Percentiles rank a stretch among this genome's conserved stretches.
Conservation (phyloP, 1,140 invertebrate genomes). For the Mactra quadrangularis region DNA sequence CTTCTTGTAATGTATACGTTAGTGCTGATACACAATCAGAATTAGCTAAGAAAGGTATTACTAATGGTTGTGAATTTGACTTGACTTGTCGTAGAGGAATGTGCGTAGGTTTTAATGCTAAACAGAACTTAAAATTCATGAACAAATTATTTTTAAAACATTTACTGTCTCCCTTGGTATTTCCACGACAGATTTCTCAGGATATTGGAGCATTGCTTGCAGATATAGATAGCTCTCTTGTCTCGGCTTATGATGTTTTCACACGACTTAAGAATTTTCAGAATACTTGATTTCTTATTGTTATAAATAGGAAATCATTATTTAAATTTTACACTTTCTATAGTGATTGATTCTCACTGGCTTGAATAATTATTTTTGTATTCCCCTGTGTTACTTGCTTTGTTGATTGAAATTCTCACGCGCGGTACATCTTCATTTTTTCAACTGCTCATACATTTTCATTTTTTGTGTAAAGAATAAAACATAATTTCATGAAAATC, state of each 20-base stretch:
- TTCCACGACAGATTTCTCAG: conserved; percentile 62
- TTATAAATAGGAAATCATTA: no score
- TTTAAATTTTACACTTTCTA: no score
- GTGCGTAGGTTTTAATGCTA: conserved; percentile 80
- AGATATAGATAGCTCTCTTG: conserved; percentile 19
- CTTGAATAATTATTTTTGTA: no score
- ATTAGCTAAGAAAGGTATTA: not conserved
- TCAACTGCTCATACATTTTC: no score
- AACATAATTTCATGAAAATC: no score
- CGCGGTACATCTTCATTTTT: no score
- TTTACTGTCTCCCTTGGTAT: conserved; percentile 73
- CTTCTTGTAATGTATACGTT: conserved; percentile 70
- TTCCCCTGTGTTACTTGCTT: no score
- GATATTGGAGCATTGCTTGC: conserved; percentile 26
- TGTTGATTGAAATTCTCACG: no score
- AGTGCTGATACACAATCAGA: conserved; percentile 56
- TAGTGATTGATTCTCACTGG: no score
- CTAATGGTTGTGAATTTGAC: conserved; percentile 72
- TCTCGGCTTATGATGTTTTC: conserved; percentile 1
- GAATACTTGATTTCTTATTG: no score
- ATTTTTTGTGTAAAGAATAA: no score
- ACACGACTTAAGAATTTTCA: not conserved
- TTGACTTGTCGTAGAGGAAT: conserved; percentile 73
- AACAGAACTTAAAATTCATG: conserved; percentile 79
- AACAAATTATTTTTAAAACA: conserved; percentile 78